phyloP scores from a whole-genome alignment of 53 echinoderm and acorn worm species.

The Echinarachnius parma region DNA sequence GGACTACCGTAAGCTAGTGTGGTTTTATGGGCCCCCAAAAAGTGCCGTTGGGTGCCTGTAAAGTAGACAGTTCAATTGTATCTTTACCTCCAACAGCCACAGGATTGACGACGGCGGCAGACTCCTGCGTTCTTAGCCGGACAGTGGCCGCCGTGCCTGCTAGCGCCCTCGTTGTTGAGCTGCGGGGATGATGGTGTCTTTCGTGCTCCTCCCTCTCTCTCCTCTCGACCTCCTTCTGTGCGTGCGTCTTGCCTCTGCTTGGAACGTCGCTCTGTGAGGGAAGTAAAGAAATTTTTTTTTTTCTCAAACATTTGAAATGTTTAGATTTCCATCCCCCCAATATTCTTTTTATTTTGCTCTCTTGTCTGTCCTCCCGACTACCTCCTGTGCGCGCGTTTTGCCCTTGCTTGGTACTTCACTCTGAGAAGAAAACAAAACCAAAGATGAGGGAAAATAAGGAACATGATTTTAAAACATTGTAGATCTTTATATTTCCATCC shows the following conservation, averaged over 20 bases:
- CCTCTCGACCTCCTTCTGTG: conserved; percentile 61
- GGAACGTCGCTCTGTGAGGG: conserved; percentile 48
- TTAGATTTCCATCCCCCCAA: background rate
- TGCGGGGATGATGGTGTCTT: conserved; percentile 86
- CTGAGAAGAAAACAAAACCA: background rate
- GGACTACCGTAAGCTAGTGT: no score
- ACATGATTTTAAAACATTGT: no score
- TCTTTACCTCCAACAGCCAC: conserved; percentile 68
- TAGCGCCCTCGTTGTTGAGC: conserved; percentile 95
- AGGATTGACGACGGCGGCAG: conserved; percentile 49
- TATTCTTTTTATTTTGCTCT: background rate
- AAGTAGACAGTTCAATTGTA: no score
- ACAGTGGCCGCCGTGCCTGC: conserved; percentile 95
- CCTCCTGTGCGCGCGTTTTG: background rate
- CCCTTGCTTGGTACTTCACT: background rate
- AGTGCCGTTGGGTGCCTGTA: no score
- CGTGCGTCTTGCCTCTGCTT: conserved; percentile 58
- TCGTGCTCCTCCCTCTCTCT: conserved; percentile 70
- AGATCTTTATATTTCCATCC: no score
- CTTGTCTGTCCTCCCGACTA: background rate
- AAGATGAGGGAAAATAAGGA: background rate
- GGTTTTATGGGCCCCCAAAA: no score
- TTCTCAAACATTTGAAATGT: no score
- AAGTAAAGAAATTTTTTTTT: no score
- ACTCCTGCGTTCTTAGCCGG: conserved; percentile 77